phyloP scores from a whole-genome alignment of 2,888 invertebrate genomes.

The Andrena haemorrhoa region DNA sequence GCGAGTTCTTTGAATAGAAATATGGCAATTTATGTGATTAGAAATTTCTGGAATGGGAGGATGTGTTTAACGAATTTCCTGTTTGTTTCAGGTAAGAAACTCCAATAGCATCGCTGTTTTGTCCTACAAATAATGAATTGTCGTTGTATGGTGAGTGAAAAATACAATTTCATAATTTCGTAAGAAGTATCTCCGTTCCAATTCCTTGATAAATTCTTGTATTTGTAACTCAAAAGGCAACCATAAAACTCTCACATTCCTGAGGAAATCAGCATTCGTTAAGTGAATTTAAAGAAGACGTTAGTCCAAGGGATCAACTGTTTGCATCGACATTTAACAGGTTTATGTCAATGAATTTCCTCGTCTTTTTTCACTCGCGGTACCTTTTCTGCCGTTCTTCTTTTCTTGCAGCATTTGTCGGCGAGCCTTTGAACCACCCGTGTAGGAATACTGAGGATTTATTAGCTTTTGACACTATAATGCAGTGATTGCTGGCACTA shows the following conservation, averaged over 20 bases:
- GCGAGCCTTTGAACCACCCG: conserved; percentile 52
- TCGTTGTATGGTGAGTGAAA: conserved; percentile 16
- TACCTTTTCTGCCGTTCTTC: conserved; percentile 12
- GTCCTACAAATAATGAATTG: too few relatives aligned
- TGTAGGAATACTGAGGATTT: conserved; percentile 55
- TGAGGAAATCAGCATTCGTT: background rate
- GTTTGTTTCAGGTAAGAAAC: conserved; percentile 57
- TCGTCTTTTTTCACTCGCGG: conserved; percentile 28
- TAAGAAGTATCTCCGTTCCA: too few relatives aligned
- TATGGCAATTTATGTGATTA: background rate
- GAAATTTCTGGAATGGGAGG: background rate
- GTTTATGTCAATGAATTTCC: conserved; percentile 57
- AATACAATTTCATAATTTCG: too few relatives aligned
- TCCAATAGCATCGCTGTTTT: too few relatives aligned
- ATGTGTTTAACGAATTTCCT: background rate
- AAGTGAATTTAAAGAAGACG: background rate
- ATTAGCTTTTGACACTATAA: conserved; percentile 59
- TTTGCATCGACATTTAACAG: conserved; percentile 53
- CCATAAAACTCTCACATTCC: background rate
- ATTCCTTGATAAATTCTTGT: background rate
- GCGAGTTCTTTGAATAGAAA: too few relatives aligned
- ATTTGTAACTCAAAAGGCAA: background rate
- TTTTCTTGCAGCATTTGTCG: conserved; percentile 34
- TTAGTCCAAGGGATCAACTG: conserved; percentile 21
- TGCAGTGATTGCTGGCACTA: conserved; percentile 34